Evolutionary conservation across 2,797 vertebrate genomes (phyloP).

Genomic region (Bryconaethiops microstoma): DNA sequence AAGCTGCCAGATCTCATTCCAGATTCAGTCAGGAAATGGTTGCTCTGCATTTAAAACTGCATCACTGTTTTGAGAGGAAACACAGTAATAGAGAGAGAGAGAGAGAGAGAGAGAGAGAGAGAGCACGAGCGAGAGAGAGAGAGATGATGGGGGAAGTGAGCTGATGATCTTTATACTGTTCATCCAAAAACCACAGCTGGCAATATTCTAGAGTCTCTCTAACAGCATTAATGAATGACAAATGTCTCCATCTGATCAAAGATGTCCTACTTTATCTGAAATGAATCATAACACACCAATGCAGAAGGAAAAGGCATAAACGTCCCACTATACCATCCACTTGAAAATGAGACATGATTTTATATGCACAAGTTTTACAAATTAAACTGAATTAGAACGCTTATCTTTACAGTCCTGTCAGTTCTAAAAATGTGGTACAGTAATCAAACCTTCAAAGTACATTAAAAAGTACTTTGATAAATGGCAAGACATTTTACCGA

Average conservation of each 20-base stretch:
- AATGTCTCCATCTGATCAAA: constrained; percentile 57
- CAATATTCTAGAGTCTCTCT: constrained; percentile 32
- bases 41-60: constrained; percentile 66
- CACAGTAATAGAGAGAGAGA: constrained; percentile 22
- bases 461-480: no score
- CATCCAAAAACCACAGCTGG: constrained; percentile 50
- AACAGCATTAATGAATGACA: constrained; percentile 50
- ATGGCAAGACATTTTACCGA: no score
- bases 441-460: no score
- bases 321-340: constrained; percentile 6
- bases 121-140: not conserved
- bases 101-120: constrained; percentile 16
- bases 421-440: no score
- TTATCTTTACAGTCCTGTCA: no score
- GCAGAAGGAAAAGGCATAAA: constrained; percentile 42
- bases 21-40: constrained; percentile 63
- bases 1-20: constrained; percentile 74
- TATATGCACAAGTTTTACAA: not conserved
- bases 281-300: constrained; percentile 48
- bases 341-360: constrained; percentile 17
- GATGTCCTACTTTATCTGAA: constrained; percentile 44
- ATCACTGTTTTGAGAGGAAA: constrained; percentile 51
- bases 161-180: not conserved
- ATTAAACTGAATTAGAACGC: no score
- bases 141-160: no score